A percentile compares a stretch with the other conserved stretches of the same genome.
These are phyloP conservation scores for Chrysolina haemoptera DNA, from an alignment of 2,888 invertebrate genomes.

Conservation along the genomic window DNA sequence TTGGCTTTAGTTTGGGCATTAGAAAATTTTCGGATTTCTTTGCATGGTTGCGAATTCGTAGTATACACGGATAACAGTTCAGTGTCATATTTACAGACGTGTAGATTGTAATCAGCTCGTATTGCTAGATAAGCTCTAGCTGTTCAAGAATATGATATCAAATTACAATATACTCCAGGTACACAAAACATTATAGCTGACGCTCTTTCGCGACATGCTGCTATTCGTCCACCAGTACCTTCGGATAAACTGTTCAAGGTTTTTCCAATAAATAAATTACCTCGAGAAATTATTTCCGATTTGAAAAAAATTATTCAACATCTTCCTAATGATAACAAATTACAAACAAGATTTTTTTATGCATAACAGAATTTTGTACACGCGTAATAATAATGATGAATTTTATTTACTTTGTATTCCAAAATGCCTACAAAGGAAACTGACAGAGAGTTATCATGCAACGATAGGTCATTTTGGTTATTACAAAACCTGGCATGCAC, in stretches of 20 bases:
- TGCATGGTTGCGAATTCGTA: constrained; percentile 41
- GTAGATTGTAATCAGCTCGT: constrained; percentile 42
- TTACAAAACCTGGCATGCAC: no score
- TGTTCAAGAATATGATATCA: constrained; percentile 48
- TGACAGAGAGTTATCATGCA: neutral
- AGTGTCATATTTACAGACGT: constrained; percentile 41
- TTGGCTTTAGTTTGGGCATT: constrained; percentile 45
- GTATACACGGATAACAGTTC: constrained; percentile 46
- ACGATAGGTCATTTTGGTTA: constrained; percentile 6
- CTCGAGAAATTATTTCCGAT: neutral
- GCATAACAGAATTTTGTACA: neutral
- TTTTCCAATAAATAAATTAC: neutral
- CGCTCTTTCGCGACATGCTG: constrained; percentile 31
- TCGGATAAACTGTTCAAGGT: constrained; percentile 8
- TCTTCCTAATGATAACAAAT: neutral
- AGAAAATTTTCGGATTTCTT: constrained; percentile 38
- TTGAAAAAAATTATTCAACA: constrained; percentile 6
- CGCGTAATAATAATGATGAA: neutral
- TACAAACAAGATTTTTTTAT: neutral
- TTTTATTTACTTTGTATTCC: constrained; percentile 11
- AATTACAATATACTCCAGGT: constrained; percentile 39
- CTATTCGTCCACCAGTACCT: neutral
- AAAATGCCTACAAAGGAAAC: neutral
- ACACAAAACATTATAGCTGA: constrained; percentile 41
- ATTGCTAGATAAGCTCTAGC: constrained; percentile 46